A percentile compares a stretch with the other conserved stretches of the same genome.
Evolutionary conservation across 2,797 vertebrate species (phyloP).

Genomic region (Dermochelys coriacea): DNA sequence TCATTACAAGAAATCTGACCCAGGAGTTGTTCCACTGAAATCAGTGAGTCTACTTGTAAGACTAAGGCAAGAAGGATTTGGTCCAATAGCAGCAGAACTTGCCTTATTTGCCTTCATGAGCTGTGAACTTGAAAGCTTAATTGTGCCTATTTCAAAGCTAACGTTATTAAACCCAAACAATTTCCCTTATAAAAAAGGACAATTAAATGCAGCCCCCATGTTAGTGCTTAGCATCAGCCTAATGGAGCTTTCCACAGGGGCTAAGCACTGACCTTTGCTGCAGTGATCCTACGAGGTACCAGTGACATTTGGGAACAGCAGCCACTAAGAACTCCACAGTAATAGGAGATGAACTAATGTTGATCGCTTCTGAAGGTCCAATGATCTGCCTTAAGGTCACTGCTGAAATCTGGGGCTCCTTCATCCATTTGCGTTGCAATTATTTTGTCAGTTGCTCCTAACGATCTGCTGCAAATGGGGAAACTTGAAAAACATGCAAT

Average conservation of each 20-base stretch:
- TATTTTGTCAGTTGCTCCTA: slow-evolving; percentile 32
- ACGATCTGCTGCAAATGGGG: not conserved
- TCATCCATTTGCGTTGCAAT: not conserved
- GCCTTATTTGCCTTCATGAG: not conserved
- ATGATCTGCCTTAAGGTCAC: not conserved
- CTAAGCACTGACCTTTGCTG: slow-evolving; percentile 24
- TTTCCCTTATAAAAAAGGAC: accelerated
- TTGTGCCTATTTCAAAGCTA: not conserved
- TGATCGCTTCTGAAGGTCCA: slow-evolving; percentile 3
- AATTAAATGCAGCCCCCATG: accelerated
- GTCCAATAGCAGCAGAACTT: not conserved
- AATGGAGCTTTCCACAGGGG: not conserved
- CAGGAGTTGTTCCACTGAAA: not conserved
- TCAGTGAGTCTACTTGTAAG: not conserved
- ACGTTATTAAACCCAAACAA: not conserved
- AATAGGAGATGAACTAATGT: not conserved
- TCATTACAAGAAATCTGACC: not conserved
- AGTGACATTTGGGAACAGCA: slow-evolving; percentile 50
- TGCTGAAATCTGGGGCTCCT: not conserved
- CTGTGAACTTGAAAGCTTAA: not conserved
- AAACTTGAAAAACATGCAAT: not conserved
- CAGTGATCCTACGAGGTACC: not conserved
- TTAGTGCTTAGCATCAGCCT: not conserved
- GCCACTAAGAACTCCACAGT: not conserved
- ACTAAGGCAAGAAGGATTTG: not conserved